phyloP scores from a whole-genome alignment of 2,113 vertebrate genomes.

The Herpetotheres cachinnans region DNA sequence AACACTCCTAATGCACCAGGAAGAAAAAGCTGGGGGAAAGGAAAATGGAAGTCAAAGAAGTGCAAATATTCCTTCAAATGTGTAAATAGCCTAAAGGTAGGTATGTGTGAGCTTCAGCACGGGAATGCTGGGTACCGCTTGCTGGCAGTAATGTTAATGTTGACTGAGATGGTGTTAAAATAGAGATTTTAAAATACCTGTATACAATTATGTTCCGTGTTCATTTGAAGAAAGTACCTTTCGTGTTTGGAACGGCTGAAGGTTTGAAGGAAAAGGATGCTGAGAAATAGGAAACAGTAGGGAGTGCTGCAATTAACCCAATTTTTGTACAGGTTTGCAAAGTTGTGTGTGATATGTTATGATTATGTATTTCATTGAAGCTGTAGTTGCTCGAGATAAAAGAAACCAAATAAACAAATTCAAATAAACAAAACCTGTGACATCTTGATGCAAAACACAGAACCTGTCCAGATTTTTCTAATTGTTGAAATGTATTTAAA shows the following conservation, averaged over 20 bases:
- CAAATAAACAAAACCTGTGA: background rate
- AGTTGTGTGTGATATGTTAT: background rate
- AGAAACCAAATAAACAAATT: background rate
- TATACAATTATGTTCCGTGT: background rate
- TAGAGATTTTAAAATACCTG: background rate
- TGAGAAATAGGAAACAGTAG: background rate
- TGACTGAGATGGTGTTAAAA: background rate
- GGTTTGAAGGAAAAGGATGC: background rate
- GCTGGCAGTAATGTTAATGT: background rate
- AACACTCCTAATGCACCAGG: slow-evolving; percentile 94
- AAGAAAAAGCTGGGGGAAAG: slow-evolving; percentile 98
- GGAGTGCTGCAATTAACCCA: background rate
- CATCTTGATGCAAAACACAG: background rate
- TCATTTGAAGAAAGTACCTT: background rate
- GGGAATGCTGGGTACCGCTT: background rate
- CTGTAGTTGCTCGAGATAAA: background rate
- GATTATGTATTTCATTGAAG: background rate
- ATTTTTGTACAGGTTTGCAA: background rate
- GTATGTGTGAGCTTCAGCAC: background rate
- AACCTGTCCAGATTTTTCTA: background rate
- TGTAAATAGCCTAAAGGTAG: slow-evolving; percentile 95
- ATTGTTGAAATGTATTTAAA: background rate
- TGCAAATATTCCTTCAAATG: slow-evolving; percentile 99
- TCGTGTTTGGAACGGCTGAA: background rate
- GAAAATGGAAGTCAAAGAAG: slow-evolving; percentile 99